phyloP scores from a whole-genome alignment of 2,113 vertebrate species.

The Macrotis lagotis region DNA sequence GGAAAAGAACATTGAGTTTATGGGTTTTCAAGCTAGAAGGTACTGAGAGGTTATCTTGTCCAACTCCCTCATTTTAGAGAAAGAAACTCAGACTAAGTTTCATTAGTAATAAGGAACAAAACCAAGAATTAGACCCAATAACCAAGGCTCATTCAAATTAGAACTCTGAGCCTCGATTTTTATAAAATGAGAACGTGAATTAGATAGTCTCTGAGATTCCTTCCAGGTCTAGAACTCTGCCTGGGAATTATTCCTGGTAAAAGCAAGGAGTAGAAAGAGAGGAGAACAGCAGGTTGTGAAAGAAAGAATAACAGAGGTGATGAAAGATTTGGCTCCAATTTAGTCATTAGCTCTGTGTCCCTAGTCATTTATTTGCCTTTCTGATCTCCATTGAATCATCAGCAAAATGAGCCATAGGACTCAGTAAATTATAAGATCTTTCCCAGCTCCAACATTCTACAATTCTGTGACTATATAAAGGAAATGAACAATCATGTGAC shows the following conservation, averaged over 20 bases:
- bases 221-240: not conserved
- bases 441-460: too few species aligned
- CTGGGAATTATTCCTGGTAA: not conserved
- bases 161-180: not conserved
- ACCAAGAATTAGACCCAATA: not conserved
- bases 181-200: not conserved
- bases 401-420: not conserved
- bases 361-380: not conserved
- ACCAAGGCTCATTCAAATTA: not conserved
- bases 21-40: not conserved
- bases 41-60: not conserved
- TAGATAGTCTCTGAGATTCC: not conserved
- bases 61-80: not conserved
- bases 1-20: not conserved
- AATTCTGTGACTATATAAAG: too few species aligned
- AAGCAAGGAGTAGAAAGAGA: not conserved
- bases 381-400: not conserved
- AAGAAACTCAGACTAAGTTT: not conserved
- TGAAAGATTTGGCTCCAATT: too few species aligned
- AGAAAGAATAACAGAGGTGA: not conserved
- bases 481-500: too few species aligned
- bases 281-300: not conserved
- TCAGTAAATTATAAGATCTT: not conserved
- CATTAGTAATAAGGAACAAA: not conserved
- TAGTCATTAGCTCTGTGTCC: not conserved